Base-by-base conservation (phyloP, 1,140 invertebrate species). In the Papilio polytes region DNA sequence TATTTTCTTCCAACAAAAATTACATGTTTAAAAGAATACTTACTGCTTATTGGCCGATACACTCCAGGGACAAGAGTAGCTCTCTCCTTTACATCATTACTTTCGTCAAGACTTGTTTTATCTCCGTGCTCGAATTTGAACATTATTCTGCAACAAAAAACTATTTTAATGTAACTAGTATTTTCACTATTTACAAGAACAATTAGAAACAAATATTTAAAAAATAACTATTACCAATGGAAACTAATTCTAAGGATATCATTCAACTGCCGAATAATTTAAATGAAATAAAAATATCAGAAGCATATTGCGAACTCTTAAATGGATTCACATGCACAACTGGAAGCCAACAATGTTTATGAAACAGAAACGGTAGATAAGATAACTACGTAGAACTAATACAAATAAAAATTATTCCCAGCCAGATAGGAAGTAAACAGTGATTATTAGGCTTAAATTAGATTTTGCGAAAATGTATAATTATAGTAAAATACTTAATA, bases 211-310 rank as follows among this genome's bases (percentile, higher is more conserved):
- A 73, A 4, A n/a, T 51, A 22, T 13, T 76, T 44, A 77, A 22
- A 48, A 74, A 80, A 20, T 36, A 48, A 31, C n/a, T 13, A 18
- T 6, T 80, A 51, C 44, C n/a, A 10, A 46, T 51, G 15, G 13
- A 72, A 41, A 10, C 53, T 31, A 51, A n/a, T 22, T 15, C 63
- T 20, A 12, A 31, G 13, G 70, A 74, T 51, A 80, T 85, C 84
- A 86, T 82, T 83, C 77, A 74, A 84, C 63, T 20, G 84, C 82
- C 12, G 84, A 85, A 83, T 86, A 80, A 66, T 86, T 85, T 66
- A 84, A 56, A 44, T 83, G 26, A 44, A 63, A 86, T 18, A 83
- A 81, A 26, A 81, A 46, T 63, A 74, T 63, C 44, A 81, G 59
- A 80, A 66, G 46, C 85, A 86, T 86, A 20, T 51, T 80, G 31